Conservation (phyloP, 2,888 invertebrate genomes). For the Ecliptopera silaceata region DNA sequence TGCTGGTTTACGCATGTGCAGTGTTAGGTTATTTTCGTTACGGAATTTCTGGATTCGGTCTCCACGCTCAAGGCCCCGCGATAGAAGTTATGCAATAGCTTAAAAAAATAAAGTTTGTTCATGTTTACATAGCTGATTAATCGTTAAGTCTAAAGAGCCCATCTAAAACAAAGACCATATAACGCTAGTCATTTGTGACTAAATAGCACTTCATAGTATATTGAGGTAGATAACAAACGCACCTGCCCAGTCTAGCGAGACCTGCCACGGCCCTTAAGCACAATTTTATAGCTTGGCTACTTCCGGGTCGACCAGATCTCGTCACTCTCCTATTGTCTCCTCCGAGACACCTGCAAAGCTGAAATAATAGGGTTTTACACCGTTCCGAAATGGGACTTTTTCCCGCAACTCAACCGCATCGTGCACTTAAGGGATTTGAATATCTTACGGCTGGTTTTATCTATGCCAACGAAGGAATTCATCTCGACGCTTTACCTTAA, state of each 20-base stretch:
- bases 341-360: slow-evolving; percentile 76
- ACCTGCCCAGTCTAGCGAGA: background rate
- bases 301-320: slow-evolving; percentile 26
- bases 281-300: slow-evolving; percentile 4
- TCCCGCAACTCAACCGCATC: slow-evolving; percentile 80
- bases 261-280: background rate
- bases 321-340: slow-evolving; percentile 68
- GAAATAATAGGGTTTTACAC: slow-evolving; percentile 81
- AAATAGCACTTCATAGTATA: background rate
- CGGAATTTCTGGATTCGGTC: too few species aligned
- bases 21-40: too few species aligned
- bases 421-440: slow-evolving; percentile 83
- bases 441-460: slow-evolving; percentile 80
- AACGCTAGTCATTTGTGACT: too few species aligned
- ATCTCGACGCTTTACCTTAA: slow-evolving; percentile 58
- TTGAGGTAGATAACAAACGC: background rate
- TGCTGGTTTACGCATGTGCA: too few species aligned
- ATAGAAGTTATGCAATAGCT: too few species aligned
- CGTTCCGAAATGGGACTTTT: slow-evolving; percentile 80
- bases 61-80: too few species aligned
- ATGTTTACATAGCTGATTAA: too few species aligned
- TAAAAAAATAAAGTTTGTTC: too few species aligned
- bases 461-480: slow-evolving; percentile 64
- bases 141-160: too few species aligned
- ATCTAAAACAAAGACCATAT: too few species aligned